These are phyloP conservation scores for Cherax quadricarinatus DNA, from an alignment of 1,140 invertebrate species.

Conservation along the genomic window DNA sequence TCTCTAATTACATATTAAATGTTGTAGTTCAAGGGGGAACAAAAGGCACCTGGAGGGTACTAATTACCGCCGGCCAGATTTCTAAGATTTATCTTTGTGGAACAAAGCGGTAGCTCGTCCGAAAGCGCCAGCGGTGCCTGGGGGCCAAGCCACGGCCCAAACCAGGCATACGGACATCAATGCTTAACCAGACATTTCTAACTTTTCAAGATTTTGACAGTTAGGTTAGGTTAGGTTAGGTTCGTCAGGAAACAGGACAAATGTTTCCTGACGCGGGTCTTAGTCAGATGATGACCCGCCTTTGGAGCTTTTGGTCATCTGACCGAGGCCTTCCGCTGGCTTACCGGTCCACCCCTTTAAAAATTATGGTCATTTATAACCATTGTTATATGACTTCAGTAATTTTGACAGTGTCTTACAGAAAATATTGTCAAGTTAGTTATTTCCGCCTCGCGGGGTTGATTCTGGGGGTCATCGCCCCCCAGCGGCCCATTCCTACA, in stretches of 20 bases:
- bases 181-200: conserved; percentile 48
- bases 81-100: conserved; percentile 64
- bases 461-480: not conserved
- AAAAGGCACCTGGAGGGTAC: conserved; percentile 60
- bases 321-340: no score
- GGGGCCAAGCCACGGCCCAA: conserved; percentile 44
- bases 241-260: no score
- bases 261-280: no score
- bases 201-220: conserved; percentile 57
- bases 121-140: conserved; percentile 28
- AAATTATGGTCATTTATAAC: no score
- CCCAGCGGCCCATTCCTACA: no score
- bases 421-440: conserved; percentile 38
- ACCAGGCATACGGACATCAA: conserved; percentile 47
- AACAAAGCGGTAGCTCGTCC: conserved; percentile 58
- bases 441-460: conserved; percentile 20
- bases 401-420: conserved; percentile 56
- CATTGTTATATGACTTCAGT: no score
- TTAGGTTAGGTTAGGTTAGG: no score
- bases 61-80: conserved; percentile 63
- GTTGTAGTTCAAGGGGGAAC: conserved; percentile 62
- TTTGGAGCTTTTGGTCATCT: no score
- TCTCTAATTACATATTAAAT: conserved; percentile 70
- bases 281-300: no score
- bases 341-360: no score